Evolutionary conservation across 2,113 vertebrate genomes (phyloP).

Genomic region (Hypocryptadius cinnamomeus): DNA sequence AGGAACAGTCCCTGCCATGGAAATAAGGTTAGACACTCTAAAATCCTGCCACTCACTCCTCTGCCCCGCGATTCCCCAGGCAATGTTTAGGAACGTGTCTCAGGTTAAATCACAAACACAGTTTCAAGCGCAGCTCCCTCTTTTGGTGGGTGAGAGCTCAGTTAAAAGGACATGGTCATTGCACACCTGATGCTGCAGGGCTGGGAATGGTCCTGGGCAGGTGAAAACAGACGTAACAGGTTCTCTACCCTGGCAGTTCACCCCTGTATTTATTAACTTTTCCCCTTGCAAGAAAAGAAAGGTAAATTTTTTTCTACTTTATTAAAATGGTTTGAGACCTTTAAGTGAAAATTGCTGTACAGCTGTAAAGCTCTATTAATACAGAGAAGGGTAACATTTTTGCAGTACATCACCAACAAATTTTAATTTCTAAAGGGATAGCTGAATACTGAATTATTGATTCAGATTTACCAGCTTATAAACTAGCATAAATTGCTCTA

Average conservation of each 20-base stretch:
- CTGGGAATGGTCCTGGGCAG: rapidly evolving
- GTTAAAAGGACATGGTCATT: too few relatives aligned
- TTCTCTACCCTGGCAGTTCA: not conserved
- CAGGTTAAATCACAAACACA: too few relatives aligned
- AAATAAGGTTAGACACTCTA: too few relatives aligned
- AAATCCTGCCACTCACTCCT: not conserved
- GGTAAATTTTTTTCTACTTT: not conserved
- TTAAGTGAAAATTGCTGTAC: not conserved
- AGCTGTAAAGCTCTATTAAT: not conserved
- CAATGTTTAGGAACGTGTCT: not conserved
- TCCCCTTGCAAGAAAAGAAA: not conserved
- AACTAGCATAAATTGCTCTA: not conserved
- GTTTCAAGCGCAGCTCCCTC: not conserved
- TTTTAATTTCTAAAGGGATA: not conserved
- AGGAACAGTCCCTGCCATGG: not conserved
- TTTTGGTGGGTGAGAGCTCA: not conserved
- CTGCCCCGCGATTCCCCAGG: not conserved
- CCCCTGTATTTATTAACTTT: not conserved
- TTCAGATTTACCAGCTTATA: not conserved
- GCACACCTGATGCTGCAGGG: not conserved
- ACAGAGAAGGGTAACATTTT: not conserved
- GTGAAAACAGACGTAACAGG: rapidly evolving
- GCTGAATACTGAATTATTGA: not conserved
- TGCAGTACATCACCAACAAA: not conserved
- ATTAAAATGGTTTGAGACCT: not conserved